phyloP scores from a whole-genome alignment of 2,113 vertebrate genomes.

The Dipodomys spectabilis region DNA sequence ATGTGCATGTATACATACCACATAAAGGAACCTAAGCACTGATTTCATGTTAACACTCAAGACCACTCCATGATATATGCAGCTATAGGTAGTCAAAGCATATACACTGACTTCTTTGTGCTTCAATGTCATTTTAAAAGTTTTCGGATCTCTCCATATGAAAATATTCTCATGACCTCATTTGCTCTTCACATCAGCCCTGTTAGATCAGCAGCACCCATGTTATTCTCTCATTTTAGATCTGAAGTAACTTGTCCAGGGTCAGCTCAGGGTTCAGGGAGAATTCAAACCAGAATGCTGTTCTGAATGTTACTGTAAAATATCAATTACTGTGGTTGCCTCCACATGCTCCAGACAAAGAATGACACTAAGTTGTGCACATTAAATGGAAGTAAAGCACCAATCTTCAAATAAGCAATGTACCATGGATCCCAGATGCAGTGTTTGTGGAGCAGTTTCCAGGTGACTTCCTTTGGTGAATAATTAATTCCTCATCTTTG shows the following conservation, averaged over 20 bases:
- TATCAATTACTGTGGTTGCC: neutral
- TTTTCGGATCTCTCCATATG: neutral
- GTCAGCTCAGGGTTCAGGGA: neutral
- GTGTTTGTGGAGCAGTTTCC: neutral
- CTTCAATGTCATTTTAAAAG: neutral
- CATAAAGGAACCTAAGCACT: neutral
- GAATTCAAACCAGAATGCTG: neutral
- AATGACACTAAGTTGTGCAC: neutral
- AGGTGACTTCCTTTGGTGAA: neutral
- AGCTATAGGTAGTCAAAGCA: neutral
- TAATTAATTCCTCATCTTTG: neutral
- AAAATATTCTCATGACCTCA: neutral
- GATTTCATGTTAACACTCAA: conserved; percentile 18
- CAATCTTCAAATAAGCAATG: neutral
- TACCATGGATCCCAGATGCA: neutral
- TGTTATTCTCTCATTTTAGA: neutral
- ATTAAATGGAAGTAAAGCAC: neutral
- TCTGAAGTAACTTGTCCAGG: neutral
- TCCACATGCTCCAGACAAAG: neutral
- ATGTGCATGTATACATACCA: neutral
- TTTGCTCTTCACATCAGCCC: neutral
- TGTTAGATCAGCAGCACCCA: neutral
- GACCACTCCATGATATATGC: neutral
- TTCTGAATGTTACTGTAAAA: neutral
- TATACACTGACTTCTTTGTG: neutral